Conservation (phyloP, 2,888 invertebrate genomes). For the Andrena hattorfiana region DNA sequence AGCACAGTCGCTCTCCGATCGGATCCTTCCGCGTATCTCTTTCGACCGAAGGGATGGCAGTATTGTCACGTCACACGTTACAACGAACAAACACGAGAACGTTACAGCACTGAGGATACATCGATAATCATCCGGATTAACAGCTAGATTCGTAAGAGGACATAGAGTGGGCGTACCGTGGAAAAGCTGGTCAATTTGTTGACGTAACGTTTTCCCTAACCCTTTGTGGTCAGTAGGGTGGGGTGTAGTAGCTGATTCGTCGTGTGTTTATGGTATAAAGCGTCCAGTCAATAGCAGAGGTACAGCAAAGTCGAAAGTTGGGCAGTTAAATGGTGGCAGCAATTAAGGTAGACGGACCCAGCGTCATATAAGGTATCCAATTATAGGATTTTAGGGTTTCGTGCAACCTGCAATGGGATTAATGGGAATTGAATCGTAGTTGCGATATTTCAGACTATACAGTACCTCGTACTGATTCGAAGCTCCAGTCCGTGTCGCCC, state of each 20-base stretch:
- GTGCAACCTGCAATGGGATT: too few species aligned
- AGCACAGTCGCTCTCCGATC: not conserved
- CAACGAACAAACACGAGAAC: conserved; percentile 65
- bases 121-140: conserved; percentile 38
- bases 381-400: too few species aligned
- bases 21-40: conserved; percentile 37
- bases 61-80: conserved; percentile 78
- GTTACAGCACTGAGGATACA: conserved; percentile 49
- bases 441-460: too few species aligned
- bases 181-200: conserved; percentile 4
- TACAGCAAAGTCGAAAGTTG: too few species aligned
- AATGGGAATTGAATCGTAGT: too few species aligned
- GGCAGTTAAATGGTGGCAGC: too few species aligned
- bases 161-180: conserved; percentile 26
- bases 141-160: conserved; percentile 47
- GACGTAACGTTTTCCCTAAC: not conserved
- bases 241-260: not conserved
- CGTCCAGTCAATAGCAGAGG: too few species aligned
- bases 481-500: too few species aligned
- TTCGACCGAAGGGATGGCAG: conserved; percentile 76
- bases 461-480: too few species aligned
- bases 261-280: not conserved
- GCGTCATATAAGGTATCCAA: too few species aligned
- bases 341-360: too few species aligned
- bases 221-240: conserved; percentile 5